Base-by-base conservation (phyloP, 2,888 invertebrate species). In the Brenthis hecate region DNA sequence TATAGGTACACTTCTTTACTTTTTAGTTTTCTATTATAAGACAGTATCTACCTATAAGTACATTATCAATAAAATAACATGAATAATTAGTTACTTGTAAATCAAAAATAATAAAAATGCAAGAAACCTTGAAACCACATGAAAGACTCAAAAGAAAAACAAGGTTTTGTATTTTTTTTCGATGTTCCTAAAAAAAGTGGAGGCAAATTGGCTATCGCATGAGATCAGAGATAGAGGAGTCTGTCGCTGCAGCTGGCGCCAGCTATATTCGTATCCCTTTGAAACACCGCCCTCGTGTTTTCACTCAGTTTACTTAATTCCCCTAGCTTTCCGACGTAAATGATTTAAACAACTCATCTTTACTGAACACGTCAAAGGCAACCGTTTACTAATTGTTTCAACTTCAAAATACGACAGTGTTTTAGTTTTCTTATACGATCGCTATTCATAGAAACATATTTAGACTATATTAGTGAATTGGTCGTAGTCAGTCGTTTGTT, bases 261-360 rank as follows among this genome's bases (percentile, higher is more conserved):
- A 78, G 74, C 74, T 76, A 72, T 88, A 87, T 86, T 86, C 84
- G 82, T 85, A 85, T 81, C 82, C 79, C 84, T 88, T 88, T 88
- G 86, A 87, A 82, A 79, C 77, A 77, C 86, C 87, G 85, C 85
- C 78, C 78, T 78, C 79, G 77, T 83, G 80, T 82, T 81, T 80
- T 76, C 78, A 79, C 79, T 81, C 78, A 78, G 81, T 84, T 80
- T 77, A 79, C 76, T 78, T 77, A 75, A 77, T 78, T 75, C 73
- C 73, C 71, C 72, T 72, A 74, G 73, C 71, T 74, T 71, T 69
- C 71, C 71, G 71, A 74, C 70, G 65, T 74, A 74, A 73, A 74
- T 73, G 70, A 73, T 73, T 73, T 72, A 73, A 74, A 70, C 70
- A 70, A 69, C 66, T 72, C 66, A 68, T 69, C 68, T 69, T 69